phyloP scores from a whole-genome alignment of 2,113 vertebrate species.

The Zosterops lateralis region DNA sequence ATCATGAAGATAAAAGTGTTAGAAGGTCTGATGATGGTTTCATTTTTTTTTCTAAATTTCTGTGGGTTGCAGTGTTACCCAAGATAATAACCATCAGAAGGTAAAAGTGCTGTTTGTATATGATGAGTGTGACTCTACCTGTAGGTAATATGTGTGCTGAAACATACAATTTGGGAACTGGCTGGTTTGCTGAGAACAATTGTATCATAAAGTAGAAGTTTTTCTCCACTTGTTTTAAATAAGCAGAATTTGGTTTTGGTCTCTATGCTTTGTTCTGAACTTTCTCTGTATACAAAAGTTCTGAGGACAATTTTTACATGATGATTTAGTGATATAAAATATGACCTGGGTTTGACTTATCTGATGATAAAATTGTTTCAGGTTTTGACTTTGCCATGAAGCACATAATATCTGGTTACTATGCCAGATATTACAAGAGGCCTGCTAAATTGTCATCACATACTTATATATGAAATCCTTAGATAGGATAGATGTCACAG shows the following conservation, averaged over 20 bases:
- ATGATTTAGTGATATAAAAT: not conserved
- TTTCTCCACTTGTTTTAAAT: not conserved
- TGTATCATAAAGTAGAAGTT: not conserved
- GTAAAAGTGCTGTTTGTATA: not conserved
- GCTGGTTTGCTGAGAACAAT: not conserved
- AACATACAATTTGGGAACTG: not conserved
- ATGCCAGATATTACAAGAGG: not conserved
- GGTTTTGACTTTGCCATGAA: not conserved
- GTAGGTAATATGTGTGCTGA: not conserved
- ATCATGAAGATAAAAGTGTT: not conserved
- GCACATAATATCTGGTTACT: not conserved
- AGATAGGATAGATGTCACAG: not conserved
- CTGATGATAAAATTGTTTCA: not conserved
- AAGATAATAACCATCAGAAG: not conserved
- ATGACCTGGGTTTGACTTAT: not conserved
- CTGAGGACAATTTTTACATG: not conserved
- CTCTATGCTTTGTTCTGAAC: not conserved
- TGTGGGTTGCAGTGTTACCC: not conserved
- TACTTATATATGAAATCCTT: not conserved
- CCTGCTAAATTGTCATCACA: not conserved
- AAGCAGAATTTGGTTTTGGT: not conserved
- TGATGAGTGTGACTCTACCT: not conserved
- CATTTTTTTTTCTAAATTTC: not conserved
- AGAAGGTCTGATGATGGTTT: not conserved
- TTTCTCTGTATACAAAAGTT: not conserved